A percentile compares a stretch with the other conserved stretches of the same genome.
Conservation (phyloP, 2,888 invertebrate genomes). For the Tipula vernalis region DNA sequence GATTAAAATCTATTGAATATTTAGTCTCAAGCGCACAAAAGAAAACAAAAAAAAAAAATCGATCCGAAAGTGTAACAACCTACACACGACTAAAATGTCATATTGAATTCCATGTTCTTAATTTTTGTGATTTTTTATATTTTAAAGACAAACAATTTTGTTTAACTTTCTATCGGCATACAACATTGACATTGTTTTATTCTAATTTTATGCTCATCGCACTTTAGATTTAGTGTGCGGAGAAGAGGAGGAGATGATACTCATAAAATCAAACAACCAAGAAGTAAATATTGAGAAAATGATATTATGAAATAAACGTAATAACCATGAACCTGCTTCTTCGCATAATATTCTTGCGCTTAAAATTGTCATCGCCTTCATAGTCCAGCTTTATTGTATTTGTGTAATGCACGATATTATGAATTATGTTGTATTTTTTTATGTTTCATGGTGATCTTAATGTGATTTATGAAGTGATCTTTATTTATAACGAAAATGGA, state of each 20-base stretch:
- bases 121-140: neutral
- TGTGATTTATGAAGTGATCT: neutral
- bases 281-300: neutral
- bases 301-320: neutral
- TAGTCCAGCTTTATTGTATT: neutral
- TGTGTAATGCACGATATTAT: neutral
- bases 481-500: neutral
- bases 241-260: neutral
- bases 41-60: neutral
- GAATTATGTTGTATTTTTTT: neutral
- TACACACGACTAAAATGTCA: neutral
- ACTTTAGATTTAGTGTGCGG: neutral
- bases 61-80: neutral
- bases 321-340: neutral
- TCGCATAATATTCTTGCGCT: neutral
- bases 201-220: neutral
- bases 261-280: neutral
- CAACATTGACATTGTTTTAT: neutral
- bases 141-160: neutral
- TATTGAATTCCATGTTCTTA: neutral
- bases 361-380: neutral
- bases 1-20: neutral
- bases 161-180: neutral
- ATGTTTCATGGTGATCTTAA: neutral
- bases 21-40: neutral